Base-by-base conservation (phyloP, 1,140 invertebrate species). In the Drosophila nasuta region DNA sequence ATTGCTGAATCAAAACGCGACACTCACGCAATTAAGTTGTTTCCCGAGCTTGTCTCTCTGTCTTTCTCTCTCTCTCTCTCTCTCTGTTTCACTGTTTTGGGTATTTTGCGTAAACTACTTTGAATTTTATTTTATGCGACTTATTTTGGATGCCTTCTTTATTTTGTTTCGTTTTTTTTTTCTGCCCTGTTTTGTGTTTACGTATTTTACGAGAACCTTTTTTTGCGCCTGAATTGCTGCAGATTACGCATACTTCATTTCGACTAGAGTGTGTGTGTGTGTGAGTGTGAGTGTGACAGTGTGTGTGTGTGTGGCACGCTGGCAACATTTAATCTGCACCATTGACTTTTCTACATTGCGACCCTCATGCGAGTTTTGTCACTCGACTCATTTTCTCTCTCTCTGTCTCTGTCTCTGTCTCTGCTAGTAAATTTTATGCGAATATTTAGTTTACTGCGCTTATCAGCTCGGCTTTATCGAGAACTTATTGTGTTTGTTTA, bases 401-500 rank as follows among this genome's bases (percentile, higher is more conserved):
- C 41, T 25, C 33, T 6, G 11, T 51, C 51, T 35, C 45, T 5
- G 58, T 41, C 13, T 17, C 41, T 15, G 15, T 25, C 28, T 11
- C n/a, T 17, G n/a, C 11, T 78, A 80, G 86, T 82, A 79, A 76
- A 91, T 87, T 91, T 82, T 85, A 91, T 91, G 90, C 73, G 86
- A 82, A 88, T 91, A 91, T 91, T 91, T 88, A 90, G 91, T 91
- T 91, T 87, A 68, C 71, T 66, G 52, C 59, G 68, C 70, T 91
- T 91, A 91, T 91, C 91, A 81, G 77, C 51, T 33, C 59, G 76
- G 91, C 87, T 91, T 92, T 91, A 92, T 92, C 91, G 79, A 75
- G 20, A 92, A 91, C 88, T 92, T 92, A 92, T 92, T 92, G 91
- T 92, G 87, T 92, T 92, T 92, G 91, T 92, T 92, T 92, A 92